Evolutionary conservation across 2,888 invertebrate genomes (phyloP), one percentile per base, ranked within the genome.

Genomic region (Dryomyza anilis): DNA sequence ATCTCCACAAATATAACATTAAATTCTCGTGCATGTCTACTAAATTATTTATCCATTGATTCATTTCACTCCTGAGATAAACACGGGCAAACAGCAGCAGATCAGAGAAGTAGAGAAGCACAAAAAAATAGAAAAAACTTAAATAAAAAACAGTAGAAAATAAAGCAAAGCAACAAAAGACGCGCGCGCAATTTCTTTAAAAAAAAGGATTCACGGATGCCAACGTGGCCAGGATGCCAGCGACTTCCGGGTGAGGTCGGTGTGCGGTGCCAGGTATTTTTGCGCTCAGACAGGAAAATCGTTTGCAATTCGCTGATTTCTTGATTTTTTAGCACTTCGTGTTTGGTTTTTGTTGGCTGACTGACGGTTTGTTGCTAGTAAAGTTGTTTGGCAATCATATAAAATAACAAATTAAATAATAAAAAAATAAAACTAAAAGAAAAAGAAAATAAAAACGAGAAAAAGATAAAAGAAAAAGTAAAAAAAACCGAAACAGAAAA

Each of bases 21-120:
- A 64, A 66, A 66, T 66, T 62, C 36, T 58, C 53, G 39, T 62
- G 53, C 65, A 66, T 64, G 64, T 67, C 64, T 67, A 52, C 46
- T 61, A 61, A 67, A 67, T 64, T 57, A 57, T 67, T 64, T 64
- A 64, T 61, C 46, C 56, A 60, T 56, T 27, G 63, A 53, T 55
- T 53, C 55, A 53, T 53, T 45, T 39, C 23, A 55, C 62, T 55
- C 62, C 43, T 46, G 62, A 62, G 62, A 57, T 39, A 57, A 62
- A 52, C 46, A 63, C 30, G 46, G n/a, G 27, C 45, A 62, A 30
- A 29, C 29, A 50, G 19, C 2, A 50, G 25, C 2, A 5, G 23
- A 50, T 1, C 12, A 50, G 50, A 10, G 50, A 50, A 50, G 23
- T 16, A 12, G 50, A 7, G 25, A 12, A 10, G 6, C 14, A 2